Conservation (phyloP, 2,888 invertebrate species). For the Callimorpha dominula region DNA sequence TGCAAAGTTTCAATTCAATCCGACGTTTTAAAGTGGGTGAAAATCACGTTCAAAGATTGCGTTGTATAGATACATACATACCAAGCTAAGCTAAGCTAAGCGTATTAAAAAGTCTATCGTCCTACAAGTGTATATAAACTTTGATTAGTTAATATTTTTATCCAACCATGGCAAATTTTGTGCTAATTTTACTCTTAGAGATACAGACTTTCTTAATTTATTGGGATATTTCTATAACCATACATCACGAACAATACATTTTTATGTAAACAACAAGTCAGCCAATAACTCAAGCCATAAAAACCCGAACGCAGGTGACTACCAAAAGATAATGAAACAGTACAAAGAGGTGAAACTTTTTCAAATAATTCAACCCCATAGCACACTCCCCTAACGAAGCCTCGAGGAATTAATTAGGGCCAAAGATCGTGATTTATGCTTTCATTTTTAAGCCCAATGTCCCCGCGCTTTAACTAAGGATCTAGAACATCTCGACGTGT, state of each 20-base stretch:
- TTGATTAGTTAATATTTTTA: too few relatives aligned
- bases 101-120: too few relatives aligned
- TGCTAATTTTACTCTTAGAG: too few relatives aligned
- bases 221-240: not conserved
- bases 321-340: slow-evolving; percentile 69
- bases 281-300: slow-evolving; percentile 37
- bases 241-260: not conserved
- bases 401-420: slow-evolving; percentile 85
- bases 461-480: slow-evolving; percentile 58
- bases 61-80: too few relatives aligned
- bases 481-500: slow-evolving; percentile 33
- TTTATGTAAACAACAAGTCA: slow-evolving; percentile 13
- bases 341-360: slow-evolving; percentile 75
- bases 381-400: slow-evolving; percentile 70
- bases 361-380: slow-evolving; percentile 75
- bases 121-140: too few relatives aligned
- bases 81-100: too few relatives aligned
- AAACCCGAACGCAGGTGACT: slow-evolving; percentile 65
- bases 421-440: slow-evolving; percentile 86
- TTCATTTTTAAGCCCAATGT: slow-evolving; percentile 85
- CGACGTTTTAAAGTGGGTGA: too few relatives aligned
- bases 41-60: too few relatives aligned
- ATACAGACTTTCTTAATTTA: too few relatives aligned
- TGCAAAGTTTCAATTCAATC: too few relatives aligned
- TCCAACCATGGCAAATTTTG: too few relatives aligned